These are phyloP conservation scores for Balaeniceps rex DNA, from an alignment of 2,113 vertebrate genomes.

Conservation along the genomic window DNA sequence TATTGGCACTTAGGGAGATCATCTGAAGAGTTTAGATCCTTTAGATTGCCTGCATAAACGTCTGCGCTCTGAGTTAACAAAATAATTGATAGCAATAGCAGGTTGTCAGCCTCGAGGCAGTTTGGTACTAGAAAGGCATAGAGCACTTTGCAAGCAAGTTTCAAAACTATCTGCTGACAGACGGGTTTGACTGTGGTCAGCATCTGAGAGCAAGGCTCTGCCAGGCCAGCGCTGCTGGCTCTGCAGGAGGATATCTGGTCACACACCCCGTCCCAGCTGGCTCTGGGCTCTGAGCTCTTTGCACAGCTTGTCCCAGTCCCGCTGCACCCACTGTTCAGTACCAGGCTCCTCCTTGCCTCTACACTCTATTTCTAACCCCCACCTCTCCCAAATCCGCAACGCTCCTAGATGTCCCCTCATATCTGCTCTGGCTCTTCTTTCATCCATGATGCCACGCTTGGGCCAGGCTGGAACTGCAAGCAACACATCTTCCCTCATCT, in stretches of 20 bases:
- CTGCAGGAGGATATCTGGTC: neutral
- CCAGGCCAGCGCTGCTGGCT: neutral
- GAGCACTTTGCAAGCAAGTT: neutral
- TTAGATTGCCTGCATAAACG: neutral
- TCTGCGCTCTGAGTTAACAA: neutral
- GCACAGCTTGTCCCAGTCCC: neutral
- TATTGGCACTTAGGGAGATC: neutral
- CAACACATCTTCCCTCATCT: accelerated
- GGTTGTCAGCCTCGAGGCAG: neutral
- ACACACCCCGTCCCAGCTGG: neutral
- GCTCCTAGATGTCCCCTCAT: neutral
- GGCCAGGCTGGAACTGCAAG: neutral
- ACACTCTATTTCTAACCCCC: neutral
- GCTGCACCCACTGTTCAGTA: accelerated
- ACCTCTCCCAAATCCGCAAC: neutral
- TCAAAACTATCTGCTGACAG: conserved; percentile 40
- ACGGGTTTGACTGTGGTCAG: neutral
- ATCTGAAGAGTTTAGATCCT: neutral
- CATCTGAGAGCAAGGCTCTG: neutral
- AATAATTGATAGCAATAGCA: neutral
- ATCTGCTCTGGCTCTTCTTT: neutral
- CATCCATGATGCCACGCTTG: accelerated
- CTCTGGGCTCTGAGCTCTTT: neutral
- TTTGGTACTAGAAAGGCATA: neutral
- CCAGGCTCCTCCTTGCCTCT: neutral